Conservation (phyloP, 2,113 vertebrate species). For the Egretta garzetta region DNA sequence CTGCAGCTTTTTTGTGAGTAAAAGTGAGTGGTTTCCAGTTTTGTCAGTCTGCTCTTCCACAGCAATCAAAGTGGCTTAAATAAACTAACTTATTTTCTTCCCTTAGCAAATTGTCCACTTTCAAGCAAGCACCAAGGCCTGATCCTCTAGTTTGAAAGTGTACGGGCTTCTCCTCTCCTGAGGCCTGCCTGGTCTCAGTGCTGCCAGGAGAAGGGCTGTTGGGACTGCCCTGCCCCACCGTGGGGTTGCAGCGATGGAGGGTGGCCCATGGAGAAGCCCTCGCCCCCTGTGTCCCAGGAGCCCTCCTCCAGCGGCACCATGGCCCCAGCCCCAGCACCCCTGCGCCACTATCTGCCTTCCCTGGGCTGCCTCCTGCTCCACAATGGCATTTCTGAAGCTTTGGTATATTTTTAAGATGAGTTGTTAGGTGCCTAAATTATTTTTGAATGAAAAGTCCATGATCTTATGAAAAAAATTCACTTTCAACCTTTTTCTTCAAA, state of each 20-base stretch:
- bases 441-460: not conserved
- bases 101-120: not conserved
- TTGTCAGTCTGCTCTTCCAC: not conserved
- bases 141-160: not conserved
- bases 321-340: too few species aligned
- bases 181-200: not conserved
- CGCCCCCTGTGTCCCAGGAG: accelerated
- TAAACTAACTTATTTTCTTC: not conserved
- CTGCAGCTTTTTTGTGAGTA: not conserved
- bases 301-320: not conserved
- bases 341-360: not conserved
- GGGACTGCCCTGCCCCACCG: not conserved
- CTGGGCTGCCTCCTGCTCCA: not conserved
- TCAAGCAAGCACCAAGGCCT: not conserved
- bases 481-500: not conserved
- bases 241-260: not conserved
- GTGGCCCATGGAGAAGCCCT: not conserved
- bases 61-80: not conserved
- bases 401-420: not conserved
- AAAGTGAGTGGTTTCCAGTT: not conserved
- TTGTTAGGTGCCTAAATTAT: not conserved
- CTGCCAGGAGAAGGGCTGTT: not conserved
- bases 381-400: not conserved
- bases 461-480: not conserved
- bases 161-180: not conserved